Conservation (phyloP, 2,797 vertebrate genomes). For the Distichodus sexfasciatus region DNA sequence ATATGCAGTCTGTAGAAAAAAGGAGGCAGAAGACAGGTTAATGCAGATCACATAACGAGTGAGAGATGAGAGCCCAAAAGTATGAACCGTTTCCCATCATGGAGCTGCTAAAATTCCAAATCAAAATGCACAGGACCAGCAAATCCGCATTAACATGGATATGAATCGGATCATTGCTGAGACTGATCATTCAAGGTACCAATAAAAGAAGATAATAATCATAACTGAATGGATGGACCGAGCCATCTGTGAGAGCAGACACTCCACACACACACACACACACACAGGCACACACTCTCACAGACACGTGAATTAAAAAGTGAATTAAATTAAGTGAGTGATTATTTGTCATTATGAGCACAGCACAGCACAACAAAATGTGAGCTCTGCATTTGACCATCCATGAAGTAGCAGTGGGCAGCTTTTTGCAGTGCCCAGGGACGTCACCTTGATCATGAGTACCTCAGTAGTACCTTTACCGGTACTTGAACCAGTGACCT, state of each 20-base stretch:
- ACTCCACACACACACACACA: conserved; percentile 26
- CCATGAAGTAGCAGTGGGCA: too few relatives aligned
- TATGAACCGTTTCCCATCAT: conserved; percentile 55
- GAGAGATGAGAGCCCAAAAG: conserved; percentile 53
- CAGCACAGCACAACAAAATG: too few relatives aligned
- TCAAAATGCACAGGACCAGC: conserved; percentile 61
- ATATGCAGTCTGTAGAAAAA: conserved; percentile 22
- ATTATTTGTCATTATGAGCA: too few relatives aligned
- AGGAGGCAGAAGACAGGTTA: conserved; percentile 48
- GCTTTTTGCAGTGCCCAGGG: too few relatives aligned
- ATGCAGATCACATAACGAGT: conserved; percentile 55
- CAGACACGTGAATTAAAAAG: conserved; percentile 1
- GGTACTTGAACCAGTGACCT: too few relatives aligned
- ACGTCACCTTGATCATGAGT: too few relatives aligned
- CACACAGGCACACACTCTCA: conserved; percentile 27
- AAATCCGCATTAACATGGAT: conserved; percentile 60
- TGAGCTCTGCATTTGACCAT: too few relatives aligned
- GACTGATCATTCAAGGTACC: conserved; percentile 57
- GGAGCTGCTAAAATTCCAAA: conserved; percentile 52
- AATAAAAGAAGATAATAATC: conserved; percentile 60
- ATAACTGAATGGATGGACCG: conserved; percentile 52
- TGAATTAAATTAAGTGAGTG: neutral
- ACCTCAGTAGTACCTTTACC: too few relatives aligned
- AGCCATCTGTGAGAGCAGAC: conserved; percentile 38
- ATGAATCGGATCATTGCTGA: conserved; percentile 58